phyloP scores from a whole-genome alignment of 2,797 vertebrate species.

The Toxotes lorentzi region DNA sequence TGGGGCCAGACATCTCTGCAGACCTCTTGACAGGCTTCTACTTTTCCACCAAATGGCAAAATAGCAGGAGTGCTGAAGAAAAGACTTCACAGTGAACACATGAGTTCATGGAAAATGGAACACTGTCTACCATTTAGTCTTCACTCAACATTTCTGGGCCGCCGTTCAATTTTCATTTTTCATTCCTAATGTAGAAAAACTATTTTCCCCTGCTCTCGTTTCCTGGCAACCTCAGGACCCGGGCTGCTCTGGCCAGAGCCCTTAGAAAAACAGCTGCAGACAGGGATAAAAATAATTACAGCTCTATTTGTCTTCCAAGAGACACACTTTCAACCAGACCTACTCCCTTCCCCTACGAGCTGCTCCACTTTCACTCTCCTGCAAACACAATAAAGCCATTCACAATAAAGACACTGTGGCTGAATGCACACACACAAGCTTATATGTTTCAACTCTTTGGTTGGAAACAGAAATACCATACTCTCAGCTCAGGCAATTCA shows the following conservation, averaged over 20 bases:
- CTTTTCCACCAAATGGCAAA: constrained; percentile 63
- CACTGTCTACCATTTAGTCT: constrained; percentile 84
- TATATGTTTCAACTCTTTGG: constrained; percentile 18
- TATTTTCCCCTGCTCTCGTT: constrained; percentile 85
- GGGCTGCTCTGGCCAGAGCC: constrained; percentile 83
- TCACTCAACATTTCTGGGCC: constrained; percentile 87
- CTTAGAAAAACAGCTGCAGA: constrained; percentile 89
- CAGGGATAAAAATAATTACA: constrained; percentile 89
- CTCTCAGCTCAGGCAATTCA: constrained; percentile 1
- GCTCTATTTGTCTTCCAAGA: constrained; percentile 88
- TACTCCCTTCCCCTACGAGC: constrained; percentile 64
- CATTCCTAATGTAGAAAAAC: constrained; percentile 88
- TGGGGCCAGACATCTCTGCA: constrained; percentile 41
- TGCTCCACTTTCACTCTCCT: constrained; percentile 63
- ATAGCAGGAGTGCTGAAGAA: constrained; percentile 47
- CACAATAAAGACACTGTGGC: constrained; percentile 38
- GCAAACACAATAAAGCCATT: constrained; percentile 66
- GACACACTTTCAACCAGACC: constrained; percentile 74
- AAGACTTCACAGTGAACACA: constrained; percentile 77
- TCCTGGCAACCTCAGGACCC: constrained; percentile 83
- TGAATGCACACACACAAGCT: constrained; percentile 22
- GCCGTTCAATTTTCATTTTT: constrained; percentile 80
- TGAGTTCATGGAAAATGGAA: constrained; percentile 90
- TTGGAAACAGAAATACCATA: constrained; percentile 31
- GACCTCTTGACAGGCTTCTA: constrained; percentile 58